Base-by-base conservation (phyloP, 2,113 vertebrate species). In the Ceyx cyanopectus region DNA sequence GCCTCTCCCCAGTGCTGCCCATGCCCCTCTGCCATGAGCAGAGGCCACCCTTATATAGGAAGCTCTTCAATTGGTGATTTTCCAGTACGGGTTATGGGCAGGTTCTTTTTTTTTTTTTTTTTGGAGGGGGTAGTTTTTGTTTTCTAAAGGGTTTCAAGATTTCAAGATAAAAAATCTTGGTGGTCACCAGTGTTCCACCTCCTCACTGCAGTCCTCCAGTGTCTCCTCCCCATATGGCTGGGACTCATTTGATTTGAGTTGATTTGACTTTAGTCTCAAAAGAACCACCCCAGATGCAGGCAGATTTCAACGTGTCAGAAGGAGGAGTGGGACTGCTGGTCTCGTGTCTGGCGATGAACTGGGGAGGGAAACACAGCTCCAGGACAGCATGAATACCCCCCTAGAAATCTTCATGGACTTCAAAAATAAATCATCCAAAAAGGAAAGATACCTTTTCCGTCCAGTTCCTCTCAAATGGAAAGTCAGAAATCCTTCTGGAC, bases 321-420 rank as follows among this genome's bases (percentile, higher is more conserved):
- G 53, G 57, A 92, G 70, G 58, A 13, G 0, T 65, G 46, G 65
- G 67, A 94, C 80, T 85, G 72, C 81, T 96, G 54, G 60, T 58
- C 73, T 97, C 61, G 3, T 85, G 70, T 96, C 89, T 91, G 93
- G 83, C 92, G 61, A 89, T 87, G 85, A 87, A 46, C 65, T 21
- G 10, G 61, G 80, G 57, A 78, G 75, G 63, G 30, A 81, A 82
- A 80, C 67, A 75, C 30, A 65, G 81, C 75, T 74, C 67, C 61
- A 90, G 73, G 58, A 82, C 0, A 2, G 58, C 87, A 63, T 21
- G 32, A 89, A 72, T 73, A 72, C 8, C 7, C 14, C 20, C 60
- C 14, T 26, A 17, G 46, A 74, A 91, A 66, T 67, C 69, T 53
- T 91, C 26, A 18, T 79, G 86, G 73, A 80, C 91, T 96, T 91